A percentile compares a stretch with the other conserved stretches of the same genome.
phyloP scores from a whole-genome alignment of 2,113 vertebrate species.

The Datnioides undecimradiatus region DNA sequence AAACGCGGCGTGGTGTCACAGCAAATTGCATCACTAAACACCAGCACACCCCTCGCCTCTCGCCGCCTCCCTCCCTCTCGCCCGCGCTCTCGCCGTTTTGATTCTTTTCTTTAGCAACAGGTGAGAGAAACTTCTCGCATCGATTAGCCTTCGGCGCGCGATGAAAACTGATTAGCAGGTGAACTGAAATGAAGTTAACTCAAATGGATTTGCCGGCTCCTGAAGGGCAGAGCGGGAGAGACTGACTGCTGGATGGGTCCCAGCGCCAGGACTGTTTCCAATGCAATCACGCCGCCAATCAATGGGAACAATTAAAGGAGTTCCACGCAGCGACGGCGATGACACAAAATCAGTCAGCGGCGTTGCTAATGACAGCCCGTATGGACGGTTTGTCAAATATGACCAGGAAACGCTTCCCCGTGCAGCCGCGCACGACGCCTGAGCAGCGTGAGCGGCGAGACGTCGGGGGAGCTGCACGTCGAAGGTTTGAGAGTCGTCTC shows the following conservation, averaged over 20 bases:
- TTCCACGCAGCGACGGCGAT: conserved; percentile 47
- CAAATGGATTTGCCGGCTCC: conserved; percentile 59
- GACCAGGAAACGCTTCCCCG: not conserved
- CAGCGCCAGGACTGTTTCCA: conserved; percentile 40
- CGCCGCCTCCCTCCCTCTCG: too few species aligned
- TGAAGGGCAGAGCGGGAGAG: conserved; percentile 42
- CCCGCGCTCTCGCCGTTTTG: not conserved
- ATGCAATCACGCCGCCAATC: conserved; percentile 57
- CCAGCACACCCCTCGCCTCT: not conserved
- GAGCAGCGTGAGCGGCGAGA: not conserved
- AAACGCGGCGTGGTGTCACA: conserved; percentile 29
- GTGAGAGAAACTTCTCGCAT: conserved; percentile 53
- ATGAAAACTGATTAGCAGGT: conserved; percentile 70
- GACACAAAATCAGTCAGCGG: conserved; percentile 58
- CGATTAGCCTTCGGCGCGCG: conserved; percentile 50
- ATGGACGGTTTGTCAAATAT: not conserved
- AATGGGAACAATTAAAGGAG: conserved; percentile 66
- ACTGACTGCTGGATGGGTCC: conserved; percentile 33
- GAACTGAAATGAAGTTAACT: conserved; percentile 62
- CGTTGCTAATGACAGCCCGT: conserved; percentile 30
- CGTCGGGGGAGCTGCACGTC: too few species aligned
- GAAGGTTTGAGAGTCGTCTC: not conserved
- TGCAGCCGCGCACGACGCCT: not conserved
- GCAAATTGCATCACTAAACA: conserved; percentile 54
- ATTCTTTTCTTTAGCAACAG: conserved; percentile 50